phyloP scores from a whole-genome alignment of 2,113 vertebrate genomes.

The Oriolus oriolus region DNA sequence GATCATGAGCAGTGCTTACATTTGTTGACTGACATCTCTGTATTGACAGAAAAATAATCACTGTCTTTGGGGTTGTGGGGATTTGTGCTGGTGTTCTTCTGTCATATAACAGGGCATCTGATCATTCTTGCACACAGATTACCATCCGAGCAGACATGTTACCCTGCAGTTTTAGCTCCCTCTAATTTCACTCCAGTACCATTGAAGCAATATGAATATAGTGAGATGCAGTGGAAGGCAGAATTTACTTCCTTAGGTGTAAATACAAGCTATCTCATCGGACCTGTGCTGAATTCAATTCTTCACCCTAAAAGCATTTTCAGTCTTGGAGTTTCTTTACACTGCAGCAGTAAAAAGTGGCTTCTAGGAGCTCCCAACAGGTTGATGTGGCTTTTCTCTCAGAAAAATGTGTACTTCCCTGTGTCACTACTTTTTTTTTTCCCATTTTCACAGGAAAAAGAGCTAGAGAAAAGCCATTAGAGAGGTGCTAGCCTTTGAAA shows the following conservation, averaged over 20 bases:
- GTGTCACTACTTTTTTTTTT: not conserved
- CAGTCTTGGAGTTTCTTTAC: not conserved
- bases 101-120: not conserved
- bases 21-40: not conserved
- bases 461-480: not conserved
- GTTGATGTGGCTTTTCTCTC: not conserved
- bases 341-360: not conserved
- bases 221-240: not conserved
- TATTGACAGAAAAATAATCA: not conserved
- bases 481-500: not conserved
- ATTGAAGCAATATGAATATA: not conserved
- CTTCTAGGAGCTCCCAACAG: not conserved
- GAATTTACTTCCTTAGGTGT: not conserved
- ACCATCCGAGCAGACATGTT: not conserved
- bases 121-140: not conserved
- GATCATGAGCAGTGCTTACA: not conserved
- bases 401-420: not conserved
- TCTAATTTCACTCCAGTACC: not conserved
- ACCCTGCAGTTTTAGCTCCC: not conserved
- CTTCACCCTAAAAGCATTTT: not conserved
- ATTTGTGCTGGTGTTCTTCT: not conserved
- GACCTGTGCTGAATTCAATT: not conserved
- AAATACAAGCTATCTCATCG: not conserved
- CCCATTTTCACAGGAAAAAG: not conserved
- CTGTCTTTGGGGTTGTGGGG: not conserved